Base-by-base conservation (phyloP, 2,797 vertebrate genomes). In the Sebastes alutus region DNA sequence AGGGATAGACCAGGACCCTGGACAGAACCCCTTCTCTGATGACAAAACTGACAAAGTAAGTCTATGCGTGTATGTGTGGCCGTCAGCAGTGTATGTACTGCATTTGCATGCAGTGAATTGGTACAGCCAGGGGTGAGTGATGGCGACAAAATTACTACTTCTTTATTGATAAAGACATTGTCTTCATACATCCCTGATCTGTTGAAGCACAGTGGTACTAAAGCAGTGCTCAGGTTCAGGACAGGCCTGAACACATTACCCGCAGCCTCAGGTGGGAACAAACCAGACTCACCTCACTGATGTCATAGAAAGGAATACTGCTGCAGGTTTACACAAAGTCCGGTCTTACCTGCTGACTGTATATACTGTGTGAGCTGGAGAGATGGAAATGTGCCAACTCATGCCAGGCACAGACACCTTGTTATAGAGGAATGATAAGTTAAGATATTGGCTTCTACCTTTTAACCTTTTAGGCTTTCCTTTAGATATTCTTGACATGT, bases 1-100 rank as follows among this genome's bases (percentile, higher is more conserved):
- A 12, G 99, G 99, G 72, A 99, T 99, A 9, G 99, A 99, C 88
- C 99, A 99, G 91, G 99, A 99, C 87, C 97, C 99, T 0, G 94
- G 95, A 35, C 98, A 99, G 93, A 99, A 99, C 90, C 99, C 98
- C 1, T 99, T 97, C 92, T 99, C 98, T 0, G 97, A 97, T 90
- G 97, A 99, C 86, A 99, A 99, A 88, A 95, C 96, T 0, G 99
- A 99, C 93, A 99, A 99, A 96, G 99, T 99, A 81, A 89, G 87
- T 49, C 32, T 71, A 29, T 64, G 22, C 69, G 16, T 76, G 12
- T 23, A 22, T 75, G 16, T 68, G 29, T 30, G 5, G 5, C 35
- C 18, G 14, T 72, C 35, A 32, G 55, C n/a, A 60, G 11, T 60
- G 10, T n/a, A 23, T 46, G 12, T 35, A 54, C 8, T 54, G 10